Evolutionary conservation across 2,113 vertebrate genomes (phyloP).

Genomic region (Illadopsis cleaveri): DNA sequence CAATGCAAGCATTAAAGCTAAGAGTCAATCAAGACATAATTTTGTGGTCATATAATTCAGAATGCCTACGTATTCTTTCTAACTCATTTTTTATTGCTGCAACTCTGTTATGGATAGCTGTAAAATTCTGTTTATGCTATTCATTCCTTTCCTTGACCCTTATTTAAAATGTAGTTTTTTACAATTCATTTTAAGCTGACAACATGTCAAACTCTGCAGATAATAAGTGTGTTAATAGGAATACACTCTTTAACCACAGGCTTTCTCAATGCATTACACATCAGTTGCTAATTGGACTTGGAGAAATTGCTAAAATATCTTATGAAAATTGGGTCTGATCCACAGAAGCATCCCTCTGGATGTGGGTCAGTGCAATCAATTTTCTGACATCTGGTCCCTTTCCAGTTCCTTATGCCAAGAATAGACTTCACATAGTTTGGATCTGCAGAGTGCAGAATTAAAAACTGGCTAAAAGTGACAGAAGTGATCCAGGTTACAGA

Average conservation of each 20-base stretch:
- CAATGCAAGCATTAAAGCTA: neutral
- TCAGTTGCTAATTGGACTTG: conserved; percentile 18
- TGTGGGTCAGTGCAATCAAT: neutral
- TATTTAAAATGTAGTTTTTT: neutral
- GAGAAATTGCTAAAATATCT: neutral
- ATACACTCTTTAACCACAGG: neutral
- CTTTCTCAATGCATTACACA: neutral
- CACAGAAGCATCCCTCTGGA: neutral
- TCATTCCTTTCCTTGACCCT: neutral
- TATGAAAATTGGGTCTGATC: neutral
- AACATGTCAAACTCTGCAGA: neutral
- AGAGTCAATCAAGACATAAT: conserved; percentile 35
- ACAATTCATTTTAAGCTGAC: neutral
- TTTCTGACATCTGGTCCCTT: neutral
- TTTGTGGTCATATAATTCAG: neutral
- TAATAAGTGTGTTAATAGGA: neutral
- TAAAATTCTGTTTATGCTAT: conserved; percentile 17
- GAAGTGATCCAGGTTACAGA: neutral
- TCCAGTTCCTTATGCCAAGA: neutral
- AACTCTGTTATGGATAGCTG: neutral
- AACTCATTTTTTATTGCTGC: neutral
- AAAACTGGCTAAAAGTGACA: neutral
- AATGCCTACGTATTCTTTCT: neutral
- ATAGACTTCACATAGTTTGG: neutral
- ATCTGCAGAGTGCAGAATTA: neutral